These are phyloP conservation scores for Eupithecia pulchellata DNA, from an alignment of 2,888 invertebrate genomes.

Conservation along the genomic window DNA sequence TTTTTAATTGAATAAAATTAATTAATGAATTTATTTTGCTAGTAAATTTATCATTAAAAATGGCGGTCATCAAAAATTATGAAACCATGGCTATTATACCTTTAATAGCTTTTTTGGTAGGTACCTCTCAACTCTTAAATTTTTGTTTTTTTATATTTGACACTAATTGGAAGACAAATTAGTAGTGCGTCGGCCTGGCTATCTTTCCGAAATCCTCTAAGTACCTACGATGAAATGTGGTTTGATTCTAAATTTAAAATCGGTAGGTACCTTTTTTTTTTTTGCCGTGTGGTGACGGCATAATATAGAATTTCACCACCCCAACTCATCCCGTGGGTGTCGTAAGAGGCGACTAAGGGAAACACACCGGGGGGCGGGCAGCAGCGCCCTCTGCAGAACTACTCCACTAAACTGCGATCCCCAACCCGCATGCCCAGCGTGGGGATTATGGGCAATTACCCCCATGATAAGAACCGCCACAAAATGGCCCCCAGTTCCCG, in stretches of 20 bases:
- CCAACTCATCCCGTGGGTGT: too few relatives aligned
- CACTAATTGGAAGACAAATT: neutral
- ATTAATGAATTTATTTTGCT: neutral
- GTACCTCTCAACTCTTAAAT: neutral
- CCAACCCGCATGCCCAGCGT: too few relatives aligned
- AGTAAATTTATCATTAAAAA: neutral
- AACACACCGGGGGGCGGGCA: too few relatives aligned
- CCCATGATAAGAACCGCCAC: too few relatives aligned
- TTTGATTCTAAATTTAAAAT: neutral
- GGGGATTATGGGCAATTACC: too few relatives aligned
- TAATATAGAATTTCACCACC: too few relatives aligned
- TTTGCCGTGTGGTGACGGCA: neutral
- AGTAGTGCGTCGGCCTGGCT: neutral
- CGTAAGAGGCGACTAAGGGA: too few relatives aligned
- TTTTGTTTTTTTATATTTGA: neutral
- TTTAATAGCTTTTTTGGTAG: too few relatives aligned
- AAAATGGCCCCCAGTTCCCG: too few relatives aligned
- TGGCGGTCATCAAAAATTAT: neutral
- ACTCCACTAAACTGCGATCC: too few relatives aligned
- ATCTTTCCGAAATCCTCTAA: neutral
- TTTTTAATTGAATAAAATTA: slow-evolving; percentile 1
- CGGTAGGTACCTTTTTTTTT: neutral
- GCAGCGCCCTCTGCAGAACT: too few relatives aligned
- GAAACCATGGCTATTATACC: too few relatives aligned
- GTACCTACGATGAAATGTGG: neutral